Conservation (phyloP, 2,888 invertebrate genomes). For the Steinernema hermaphroditum region DNA sequence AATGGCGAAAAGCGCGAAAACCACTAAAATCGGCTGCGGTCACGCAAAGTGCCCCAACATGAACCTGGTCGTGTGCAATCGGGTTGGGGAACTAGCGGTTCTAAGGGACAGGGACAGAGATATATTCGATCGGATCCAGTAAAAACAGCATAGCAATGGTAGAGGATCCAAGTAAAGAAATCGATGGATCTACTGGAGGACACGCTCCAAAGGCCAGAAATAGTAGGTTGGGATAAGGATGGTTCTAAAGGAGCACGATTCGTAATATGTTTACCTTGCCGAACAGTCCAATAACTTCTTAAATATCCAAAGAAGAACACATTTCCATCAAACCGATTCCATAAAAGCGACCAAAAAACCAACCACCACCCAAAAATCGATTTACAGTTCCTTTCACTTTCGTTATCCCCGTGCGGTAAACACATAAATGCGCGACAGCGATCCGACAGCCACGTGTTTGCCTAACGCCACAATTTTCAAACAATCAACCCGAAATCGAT, state of each 20-base stretch:
- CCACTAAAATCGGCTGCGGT: no score
- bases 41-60: no score
- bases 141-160: no score
- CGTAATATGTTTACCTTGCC: neutral
- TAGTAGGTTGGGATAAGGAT: neutral
- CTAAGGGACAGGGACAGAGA: no score
- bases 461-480: neutral
- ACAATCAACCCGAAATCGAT: neutral
- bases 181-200: neutral
- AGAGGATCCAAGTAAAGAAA: no score
- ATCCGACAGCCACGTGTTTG: slow-evolving; percentile 2
- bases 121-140: no score
- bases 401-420: neutral
- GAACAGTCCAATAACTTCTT: neutral
- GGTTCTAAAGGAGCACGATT: neutral
- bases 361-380: neutral
- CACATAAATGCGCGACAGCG: neutral
- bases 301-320: neutral
- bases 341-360: neutral
- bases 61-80: no score
- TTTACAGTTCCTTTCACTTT: neutral
- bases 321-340: neutral
- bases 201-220: no score
- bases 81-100: no score
- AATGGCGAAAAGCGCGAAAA: no score